Percentiles rank a stretch among this genome's conserved stretches.
These are phyloP conservation scores for Spondyliosoma cantharus DNA, from an alignment of 2,797 vertebrate species.

Conservation along the genomic window DNA sequence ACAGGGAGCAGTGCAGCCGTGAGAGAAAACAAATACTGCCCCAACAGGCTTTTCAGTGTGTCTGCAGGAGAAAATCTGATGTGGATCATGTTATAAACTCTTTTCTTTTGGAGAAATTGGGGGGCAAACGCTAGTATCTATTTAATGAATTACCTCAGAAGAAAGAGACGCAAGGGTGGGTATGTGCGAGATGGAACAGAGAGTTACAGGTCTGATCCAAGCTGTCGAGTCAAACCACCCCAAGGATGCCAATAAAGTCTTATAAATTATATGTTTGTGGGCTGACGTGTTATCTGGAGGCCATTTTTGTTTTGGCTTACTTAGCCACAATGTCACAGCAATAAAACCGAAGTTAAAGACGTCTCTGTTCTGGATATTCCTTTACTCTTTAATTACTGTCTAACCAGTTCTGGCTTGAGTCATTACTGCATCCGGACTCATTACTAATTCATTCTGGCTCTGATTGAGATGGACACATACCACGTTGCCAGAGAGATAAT, in stretches of 20 bases:
- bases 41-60: neutral
- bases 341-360: neutral
- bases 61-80: neutral
- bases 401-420: neutral
- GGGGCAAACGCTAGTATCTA: neutral
- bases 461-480: neutral
- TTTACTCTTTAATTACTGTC: neutral
- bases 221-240: neutral
- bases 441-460: neutral
- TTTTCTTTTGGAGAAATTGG: neutral
- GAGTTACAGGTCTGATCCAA: neutral
- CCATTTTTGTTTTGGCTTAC: neutral
- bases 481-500: neutral
- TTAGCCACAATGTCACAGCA: neutral
- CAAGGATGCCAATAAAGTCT: neutral
- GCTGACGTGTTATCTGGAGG: neutral
- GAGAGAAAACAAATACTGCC: neutral
- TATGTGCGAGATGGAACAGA: neutral
- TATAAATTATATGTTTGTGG: neutral
- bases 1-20: neutral
- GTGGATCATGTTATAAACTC: neutral
- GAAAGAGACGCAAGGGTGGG: neutral
- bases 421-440: neutral
- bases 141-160: neutral
- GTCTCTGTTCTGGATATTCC: neutral